These are phyloP conservation scores for Lerista edwardsae DNA, from an alignment of 2,797 vertebrate genomes.

Conservation along the genomic window DNA sequence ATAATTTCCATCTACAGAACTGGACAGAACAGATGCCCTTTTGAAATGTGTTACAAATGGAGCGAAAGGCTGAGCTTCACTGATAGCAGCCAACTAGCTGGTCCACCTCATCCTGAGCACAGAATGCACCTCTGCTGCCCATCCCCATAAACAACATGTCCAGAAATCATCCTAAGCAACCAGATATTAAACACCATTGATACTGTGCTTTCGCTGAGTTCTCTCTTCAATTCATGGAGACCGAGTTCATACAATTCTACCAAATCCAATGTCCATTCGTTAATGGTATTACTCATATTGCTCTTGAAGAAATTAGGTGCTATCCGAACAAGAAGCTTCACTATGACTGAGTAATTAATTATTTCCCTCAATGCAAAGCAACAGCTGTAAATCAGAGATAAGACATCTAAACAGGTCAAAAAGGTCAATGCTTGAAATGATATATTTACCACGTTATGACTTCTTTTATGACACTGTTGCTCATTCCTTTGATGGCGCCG, in stretches of 20 bases:
- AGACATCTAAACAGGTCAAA: no score
- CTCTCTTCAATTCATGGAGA: no score
- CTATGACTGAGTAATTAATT: neutral
- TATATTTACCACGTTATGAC: slow-evolving; percentile 84
- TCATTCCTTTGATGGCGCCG: slow-evolving; percentile 91
- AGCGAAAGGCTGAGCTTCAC: neutral
- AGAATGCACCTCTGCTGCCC: neutral
- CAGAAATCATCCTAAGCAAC: no score
- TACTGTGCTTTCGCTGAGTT: no score
- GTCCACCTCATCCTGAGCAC: neutral
- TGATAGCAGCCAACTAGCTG: neutral
- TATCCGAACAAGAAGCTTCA: no score
- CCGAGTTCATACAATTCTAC: no score
- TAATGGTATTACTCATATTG: no score
- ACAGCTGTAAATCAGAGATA: neutral
- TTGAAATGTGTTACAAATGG: neutral
- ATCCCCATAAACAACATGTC: no score
- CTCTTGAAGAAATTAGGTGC: no score
- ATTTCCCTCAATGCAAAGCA: neutral
- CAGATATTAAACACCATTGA: no score
- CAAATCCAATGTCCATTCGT: no score
- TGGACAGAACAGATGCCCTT: no score
- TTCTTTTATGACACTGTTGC: slow-evolving; percentile 78
- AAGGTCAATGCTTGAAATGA: neutral
- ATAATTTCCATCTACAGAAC: neutral